Evolutionary conservation across 2,113 vertebrate genomes (phyloP).

Genomic region (Epinephelus fuscoguttatus): DNA sequence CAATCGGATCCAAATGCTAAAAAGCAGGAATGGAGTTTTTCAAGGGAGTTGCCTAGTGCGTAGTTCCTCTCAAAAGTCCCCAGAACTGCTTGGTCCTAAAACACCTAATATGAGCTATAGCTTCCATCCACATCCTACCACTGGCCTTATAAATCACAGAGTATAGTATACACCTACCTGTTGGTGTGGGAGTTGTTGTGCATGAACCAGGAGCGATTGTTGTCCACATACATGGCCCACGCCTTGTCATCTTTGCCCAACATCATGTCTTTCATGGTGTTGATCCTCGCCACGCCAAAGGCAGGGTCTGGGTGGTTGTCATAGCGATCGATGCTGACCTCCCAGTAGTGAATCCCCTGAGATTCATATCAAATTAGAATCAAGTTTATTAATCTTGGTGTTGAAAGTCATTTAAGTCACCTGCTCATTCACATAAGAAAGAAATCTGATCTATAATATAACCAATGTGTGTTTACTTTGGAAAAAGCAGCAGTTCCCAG

Average conservation of each 20-base stretch:
- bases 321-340: conserved; percentile 93
- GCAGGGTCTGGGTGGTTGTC: conserved; percentile 98
- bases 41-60: no score
- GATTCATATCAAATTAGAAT: background rate
- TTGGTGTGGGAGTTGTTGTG: conserved; percentile 99
- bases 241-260: conserved; percentile 97
- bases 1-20: no score
- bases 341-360: conserved; percentile 95
- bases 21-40: no score
- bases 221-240: conserved; percentile 99
- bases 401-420: background rate
- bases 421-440: background rate
- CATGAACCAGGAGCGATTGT: conserved; percentile 99
- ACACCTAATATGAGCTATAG: no score
- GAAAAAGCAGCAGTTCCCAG: conserved; percentile 96
- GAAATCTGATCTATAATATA: background rate
- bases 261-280: conserved; percentile 96
- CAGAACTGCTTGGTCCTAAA: no score
- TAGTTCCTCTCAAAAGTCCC: no score
- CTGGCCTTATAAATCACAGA: background rate
- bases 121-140: background rate
- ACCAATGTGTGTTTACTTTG: conserved; percentile 74
- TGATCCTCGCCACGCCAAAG: conserved; percentile 95
- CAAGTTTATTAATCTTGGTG: background rate
- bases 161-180: conserved; percentile 82